These are phyloP conservation scores for Drosophila ironensis DNA, from an alignment of 1,140 invertebrate genomes.

Conservation along the genomic window DNA sequence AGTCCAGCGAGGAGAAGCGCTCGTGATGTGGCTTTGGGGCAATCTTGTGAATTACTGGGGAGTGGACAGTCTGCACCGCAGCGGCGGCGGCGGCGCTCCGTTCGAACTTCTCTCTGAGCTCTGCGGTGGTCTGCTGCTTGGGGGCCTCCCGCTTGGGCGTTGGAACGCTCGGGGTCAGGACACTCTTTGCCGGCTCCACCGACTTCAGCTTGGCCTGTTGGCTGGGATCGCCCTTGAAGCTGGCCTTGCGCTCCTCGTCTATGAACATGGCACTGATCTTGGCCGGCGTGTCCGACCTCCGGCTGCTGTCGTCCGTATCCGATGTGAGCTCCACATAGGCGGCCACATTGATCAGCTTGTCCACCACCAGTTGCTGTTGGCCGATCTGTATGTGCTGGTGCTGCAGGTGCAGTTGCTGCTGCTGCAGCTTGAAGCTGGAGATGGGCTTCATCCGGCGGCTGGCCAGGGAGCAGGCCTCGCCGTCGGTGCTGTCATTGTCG, in stretches of 20 bases:
- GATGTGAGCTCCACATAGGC: constrained; percentile 80
- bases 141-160: constrained; percentile 14
- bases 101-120: constrained; percentile 79
- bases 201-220: constrained; percentile 50
- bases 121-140: constrained; percentile 64
- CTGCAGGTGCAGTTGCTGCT: constrained; percentile 18
- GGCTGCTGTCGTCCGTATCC: constrained; percentile 80
- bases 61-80: constrained; percentile 24
- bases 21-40: constrained; percentile 70
- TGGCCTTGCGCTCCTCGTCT: constrained; percentile 81
- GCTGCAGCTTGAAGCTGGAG: constrained; percentile 70
- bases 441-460: constrained; percentile 64
- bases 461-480: constrained; percentile 68
- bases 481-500: constrained; percentile 81
- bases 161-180: constrained; percentile 20
- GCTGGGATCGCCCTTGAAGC: constrained; percentile 74
- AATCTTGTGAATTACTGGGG: constrained; percentile 21
- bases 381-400: constrained; percentile 30
- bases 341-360: constrained; percentile 81
- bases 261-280: constrained; percentile 82
- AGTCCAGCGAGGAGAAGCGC: constrained; percentile 79
- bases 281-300: constrained; percentile 73
- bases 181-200: constrained; percentile 41
- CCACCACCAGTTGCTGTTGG: constrained; percentile 71
- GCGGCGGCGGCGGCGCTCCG: constrained; percentile 50